Conservation (phyloP, 2,797 vertebrate species). For the Rhynchotus rufescens region DNA sequence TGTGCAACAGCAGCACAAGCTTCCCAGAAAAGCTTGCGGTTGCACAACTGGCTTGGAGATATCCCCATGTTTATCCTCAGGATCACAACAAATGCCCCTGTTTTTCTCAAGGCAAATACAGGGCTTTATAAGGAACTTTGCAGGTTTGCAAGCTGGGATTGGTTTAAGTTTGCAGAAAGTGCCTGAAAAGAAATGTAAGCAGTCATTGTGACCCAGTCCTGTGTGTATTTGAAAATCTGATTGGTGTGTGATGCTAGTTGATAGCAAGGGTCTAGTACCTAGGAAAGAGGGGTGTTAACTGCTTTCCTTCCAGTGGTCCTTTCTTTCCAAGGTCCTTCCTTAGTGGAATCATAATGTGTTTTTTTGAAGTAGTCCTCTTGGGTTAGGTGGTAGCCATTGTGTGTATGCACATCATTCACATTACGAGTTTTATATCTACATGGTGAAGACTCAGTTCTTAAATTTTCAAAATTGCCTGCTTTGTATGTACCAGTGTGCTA, state of each 20-base stretch:
- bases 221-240: not conserved
- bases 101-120: constrained; percentile 2
- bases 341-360: not conserved
- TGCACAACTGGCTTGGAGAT: not conserved
- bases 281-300: not conserved
- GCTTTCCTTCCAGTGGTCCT: not conserved
- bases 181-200: constrained; percentile 32
- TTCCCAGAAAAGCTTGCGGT: constrained; percentile 27
- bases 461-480: fast-evolving
- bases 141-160: constrained; percentile 44
- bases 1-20: not conserved
- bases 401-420: not conserved
- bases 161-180: constrained; percentile 24
- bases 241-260: not conserved
- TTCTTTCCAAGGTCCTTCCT: too few relatives aligned
- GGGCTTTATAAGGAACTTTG: not conserved
- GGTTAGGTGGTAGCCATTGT: not conserved
- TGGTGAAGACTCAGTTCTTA: not conserved
- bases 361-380: not conserved
- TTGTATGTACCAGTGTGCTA: not conserved
- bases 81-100: not conserved
- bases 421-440: not conserved
- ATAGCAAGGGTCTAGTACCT: fast-evolving
- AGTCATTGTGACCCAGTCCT: not conserved
- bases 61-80: not conserved